Base-by-base conservation (phyloP, 1,140 invertebrate species). In the Calephelis nemesis region DNA sequence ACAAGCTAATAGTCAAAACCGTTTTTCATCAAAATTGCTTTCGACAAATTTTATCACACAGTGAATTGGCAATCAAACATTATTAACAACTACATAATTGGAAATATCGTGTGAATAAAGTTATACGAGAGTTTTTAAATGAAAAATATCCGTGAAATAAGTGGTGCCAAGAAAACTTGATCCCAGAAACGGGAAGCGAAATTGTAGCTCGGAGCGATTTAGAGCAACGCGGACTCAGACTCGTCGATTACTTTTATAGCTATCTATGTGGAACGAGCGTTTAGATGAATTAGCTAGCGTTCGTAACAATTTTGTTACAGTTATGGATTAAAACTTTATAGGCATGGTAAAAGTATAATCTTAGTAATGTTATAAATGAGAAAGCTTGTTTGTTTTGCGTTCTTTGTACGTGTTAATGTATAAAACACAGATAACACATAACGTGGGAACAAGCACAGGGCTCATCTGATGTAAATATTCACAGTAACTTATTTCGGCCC, bases 121-220 rank as follows among this genome's bases (percentile, higher is more conserved):
- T 30, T 54, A 39, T 54, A 54, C 9, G 52, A 54, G 9, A 19
- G 5, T 15, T 54, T 15, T 54, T 19, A 58, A 58, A 58, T 58
- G 54, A 58, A 30, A 58, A 58, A 58, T 58, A 58, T 58, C 54
- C 54, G 54, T 58, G 54, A 58, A 58, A 19, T 58, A 39, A 58
- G 11, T 58, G 30, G 52, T 58, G 19, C 50, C 10, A 30, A 12
- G 52, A 58, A 58, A 58, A 58, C 52, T 58, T 58, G 52, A 58
- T 58, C 19, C 52, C 52, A 58, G 52, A 58, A 58, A 19, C 52
- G 52, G 52, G 52, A 58, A 30, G 30, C 63, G 6, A 72, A 72
- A 72, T 72, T 66, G 67, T 63, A n/a, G 67, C 71, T 60, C 52
- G 67, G 45, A 64, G 71, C 67, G 49, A 65, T 69, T 72, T 66